These are phyloP conservation scores for Ginglymostoma cirratum DNA, from an alignment of 2,113 vertebrate species.

Conservation along the genomic window DNA sequence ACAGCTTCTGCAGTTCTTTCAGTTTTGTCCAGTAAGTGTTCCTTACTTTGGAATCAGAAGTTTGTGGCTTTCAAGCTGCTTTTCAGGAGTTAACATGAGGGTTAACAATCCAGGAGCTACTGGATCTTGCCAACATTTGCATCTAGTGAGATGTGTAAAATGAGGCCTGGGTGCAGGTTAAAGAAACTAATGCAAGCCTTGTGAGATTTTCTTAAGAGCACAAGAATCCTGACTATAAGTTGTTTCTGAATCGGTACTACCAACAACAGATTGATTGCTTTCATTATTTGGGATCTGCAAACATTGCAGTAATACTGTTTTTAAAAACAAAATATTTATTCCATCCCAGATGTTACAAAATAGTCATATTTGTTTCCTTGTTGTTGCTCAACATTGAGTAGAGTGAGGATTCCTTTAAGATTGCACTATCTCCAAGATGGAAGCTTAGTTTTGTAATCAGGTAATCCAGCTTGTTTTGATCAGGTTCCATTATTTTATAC, in stretches of 20 bases:
- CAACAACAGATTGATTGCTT: not conserved
- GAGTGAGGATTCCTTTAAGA: not conserved
- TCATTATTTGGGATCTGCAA: not conserved
- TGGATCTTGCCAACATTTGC: not conserved
- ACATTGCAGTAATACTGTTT: not conserved
- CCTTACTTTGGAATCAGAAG: not conserved
- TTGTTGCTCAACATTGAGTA: not conserved
- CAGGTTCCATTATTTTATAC: not conserved
- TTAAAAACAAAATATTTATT: not conserved
- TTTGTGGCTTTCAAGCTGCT: not conserved
- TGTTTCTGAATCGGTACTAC: not conserved
- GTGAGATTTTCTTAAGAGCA: not conserved
- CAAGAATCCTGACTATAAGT: not conserved
- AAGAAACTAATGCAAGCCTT: too few relatives aligned
- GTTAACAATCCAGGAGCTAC: not conserved
- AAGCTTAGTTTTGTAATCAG: not conserved
- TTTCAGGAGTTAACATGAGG: not conserved
- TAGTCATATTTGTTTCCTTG: not conserved
- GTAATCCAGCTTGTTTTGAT: not conserved
- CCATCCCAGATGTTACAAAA: not conserved
- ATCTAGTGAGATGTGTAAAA: not conserved
- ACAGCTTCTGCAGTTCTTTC: too few relatives aligned
- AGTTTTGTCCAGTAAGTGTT: too few relatives aligned
- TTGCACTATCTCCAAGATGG: not conserved
- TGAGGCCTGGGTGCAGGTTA: not conserved